Base-by-base conservation (phyloP, 2,113 vertebrate genomes). In the Oreochromis tanganicae region DNA sequence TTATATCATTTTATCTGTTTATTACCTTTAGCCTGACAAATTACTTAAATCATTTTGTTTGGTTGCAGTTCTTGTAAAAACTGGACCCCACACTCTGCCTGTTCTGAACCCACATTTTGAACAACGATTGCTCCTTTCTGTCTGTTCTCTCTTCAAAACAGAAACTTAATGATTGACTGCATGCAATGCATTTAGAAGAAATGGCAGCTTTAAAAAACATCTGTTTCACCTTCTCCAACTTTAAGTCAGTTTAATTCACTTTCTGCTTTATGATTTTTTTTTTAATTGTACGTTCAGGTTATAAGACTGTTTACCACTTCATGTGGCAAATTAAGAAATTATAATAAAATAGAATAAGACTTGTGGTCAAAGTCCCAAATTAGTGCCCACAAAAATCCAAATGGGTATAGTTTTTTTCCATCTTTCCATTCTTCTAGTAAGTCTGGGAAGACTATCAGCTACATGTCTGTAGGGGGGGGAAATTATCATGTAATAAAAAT, bases 401-500 rank as follows among this genome's bases (percentile, higher is more conserved):
- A 73, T 46, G 4, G 19, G 36, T 68, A 8, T 21, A 21, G 4
- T 5, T 68, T 68, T n/a, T 48, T n/a, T 5, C 34, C 32, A 34
- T 34, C 32, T 34, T 6, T 34, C 57, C 4, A 2, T 59, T 59
- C 29, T 59, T 59, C 56, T 27, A 59, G 14, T 5, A 61, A 73
- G 14, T 73, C 21, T 43, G n/a, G 66, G 66, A 71, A 71, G 41
- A 3, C 8, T 46, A 1, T 73, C 36, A 17, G 21, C 7, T 46
- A 27, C 38, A 46, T 73, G 68, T 73, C 5, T 46, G 38, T 27
- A 2, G 1, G 56, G 14, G 13, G n/a, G 2, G 0, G 0, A 0
- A 27, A 46, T 9, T 1, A 9, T 1, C 8, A 41, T 41, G 41
- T 27, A 73, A 29, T 73, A 46, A 73, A 73, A 73, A 73, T 21